Evolutionary conservation across 2,797 vertebrate genomes (phyloP).

Genomic region (Mionectes olivaceus): DNA sequence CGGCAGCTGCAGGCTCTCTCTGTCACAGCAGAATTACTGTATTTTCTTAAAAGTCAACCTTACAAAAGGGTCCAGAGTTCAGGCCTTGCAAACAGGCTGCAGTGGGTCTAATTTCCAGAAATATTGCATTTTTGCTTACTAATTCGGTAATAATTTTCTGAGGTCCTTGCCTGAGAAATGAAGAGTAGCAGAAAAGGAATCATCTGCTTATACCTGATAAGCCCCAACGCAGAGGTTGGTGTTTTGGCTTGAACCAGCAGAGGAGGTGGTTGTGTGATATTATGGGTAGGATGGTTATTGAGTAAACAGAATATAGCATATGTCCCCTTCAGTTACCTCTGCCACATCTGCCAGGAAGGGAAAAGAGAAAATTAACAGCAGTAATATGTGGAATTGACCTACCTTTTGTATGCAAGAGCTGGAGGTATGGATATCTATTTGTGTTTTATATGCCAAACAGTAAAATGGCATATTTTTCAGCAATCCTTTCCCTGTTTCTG

Average conservation of each 20-base stretch:
- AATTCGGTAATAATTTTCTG: background rate
- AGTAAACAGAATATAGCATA: background rate
- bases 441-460: background rate
- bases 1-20: background rate
- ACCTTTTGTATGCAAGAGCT: background rate
- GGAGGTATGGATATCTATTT: background rate
- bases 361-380: background rate
- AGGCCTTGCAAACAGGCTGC: background rate
- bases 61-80: background rate
- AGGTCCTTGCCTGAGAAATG: background rate
- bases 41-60: background rate
- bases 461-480: accelerated
- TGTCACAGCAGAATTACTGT: background rate
- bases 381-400: background rate
- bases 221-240: background rate
- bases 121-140: background rate
- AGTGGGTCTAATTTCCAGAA: background rate
- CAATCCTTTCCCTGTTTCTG: background rate
- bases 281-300: background rate
- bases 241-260: background rate
- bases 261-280: background rate
- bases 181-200: background rate
- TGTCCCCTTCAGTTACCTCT: background rate
- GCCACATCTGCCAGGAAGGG: background rate
- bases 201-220: background rate